phyloP scores from a whole-genome alignment of 2,797 vertebrate species.

The Hoplostethus atlanticus region DNA sequence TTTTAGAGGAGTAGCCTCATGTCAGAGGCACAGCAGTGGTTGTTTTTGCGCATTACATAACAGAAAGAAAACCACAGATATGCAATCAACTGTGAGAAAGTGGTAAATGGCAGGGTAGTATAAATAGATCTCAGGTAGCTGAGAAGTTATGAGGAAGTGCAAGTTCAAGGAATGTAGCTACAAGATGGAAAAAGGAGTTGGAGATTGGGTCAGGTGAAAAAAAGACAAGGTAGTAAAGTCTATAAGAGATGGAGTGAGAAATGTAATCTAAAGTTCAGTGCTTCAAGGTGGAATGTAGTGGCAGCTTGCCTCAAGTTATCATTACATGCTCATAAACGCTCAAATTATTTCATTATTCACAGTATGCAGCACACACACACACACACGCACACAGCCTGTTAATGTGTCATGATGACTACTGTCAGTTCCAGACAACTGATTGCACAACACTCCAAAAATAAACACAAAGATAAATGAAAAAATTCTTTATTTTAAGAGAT shows the following conservation, averaged over 20 bases:
- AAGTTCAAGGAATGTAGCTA: neutral
- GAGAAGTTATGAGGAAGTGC: conserved; percentile 15
- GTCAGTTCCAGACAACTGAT: too few species aligned
- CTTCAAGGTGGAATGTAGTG: conserved; percentile 44
- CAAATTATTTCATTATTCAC: neutral
- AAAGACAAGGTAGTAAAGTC: neutral
- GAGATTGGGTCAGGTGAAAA: neutral
- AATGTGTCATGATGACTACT: neutral
- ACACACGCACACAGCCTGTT: neutral
- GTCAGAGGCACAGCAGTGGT: neutral
- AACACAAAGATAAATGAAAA: neutral
- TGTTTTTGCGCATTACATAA: neutral
- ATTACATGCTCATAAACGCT: conserved; percentile 2
- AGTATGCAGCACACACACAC: neutral
- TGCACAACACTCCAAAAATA: neutral
- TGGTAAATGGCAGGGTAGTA: conserved; percentile 7
- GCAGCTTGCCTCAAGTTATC: conserved; percentile 22
- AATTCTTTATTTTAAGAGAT: neutral
- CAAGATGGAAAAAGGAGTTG: neutral
- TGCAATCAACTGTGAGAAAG: neutral
- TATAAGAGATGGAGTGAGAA: neutral
- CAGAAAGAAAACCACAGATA: neutral
- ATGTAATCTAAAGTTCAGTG: neutral
- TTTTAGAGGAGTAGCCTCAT: neutral
- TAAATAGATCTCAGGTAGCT: neutral